Evolutionary conservation across 2,797 vertebrate genomes (phyloP).

Genomic region (Coracias cyanogaster): DNA sequence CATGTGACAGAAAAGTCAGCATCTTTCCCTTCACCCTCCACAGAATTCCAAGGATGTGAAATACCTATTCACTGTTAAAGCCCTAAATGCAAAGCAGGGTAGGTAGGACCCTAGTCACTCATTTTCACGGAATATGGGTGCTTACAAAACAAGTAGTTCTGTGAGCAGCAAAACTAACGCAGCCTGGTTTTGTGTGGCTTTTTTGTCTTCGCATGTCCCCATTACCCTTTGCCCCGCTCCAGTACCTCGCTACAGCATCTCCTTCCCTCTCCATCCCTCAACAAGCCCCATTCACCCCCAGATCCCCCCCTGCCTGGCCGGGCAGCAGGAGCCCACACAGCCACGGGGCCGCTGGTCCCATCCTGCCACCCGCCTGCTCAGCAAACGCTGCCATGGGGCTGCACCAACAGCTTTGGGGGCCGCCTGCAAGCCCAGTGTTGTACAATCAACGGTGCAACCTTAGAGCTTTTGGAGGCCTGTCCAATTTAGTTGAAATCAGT

Average conservation of each 20-base stretch:
- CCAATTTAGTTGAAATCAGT: neutral
- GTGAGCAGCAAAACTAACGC: neutral
- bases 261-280: neutral
- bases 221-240: neutral
- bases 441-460: neutral
- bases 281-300: rapidly evolving
- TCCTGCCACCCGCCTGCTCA: neutral
- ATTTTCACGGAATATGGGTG: neutral
- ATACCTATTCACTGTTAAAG: neutral
- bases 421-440: neutral
- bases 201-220: neutral
- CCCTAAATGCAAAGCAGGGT: neutral
- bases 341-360: neutral
- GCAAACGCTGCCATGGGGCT: rapidly evolving
- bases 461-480: neutral
- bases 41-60: neutral
- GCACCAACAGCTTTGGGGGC: neutral
- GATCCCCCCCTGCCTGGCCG: no score
- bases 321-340: neutral
- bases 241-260: neutral
- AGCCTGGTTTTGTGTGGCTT: neutral
- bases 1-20: neutral
- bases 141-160: neutral
- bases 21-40: neutral
- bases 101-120: neutral